A percentile compares a stretch with the other conserved stretches of the same genome.
Conservation (phyloP, 2,797 vertebrate species). For the Poeciliopsis gracilis region DNA sequence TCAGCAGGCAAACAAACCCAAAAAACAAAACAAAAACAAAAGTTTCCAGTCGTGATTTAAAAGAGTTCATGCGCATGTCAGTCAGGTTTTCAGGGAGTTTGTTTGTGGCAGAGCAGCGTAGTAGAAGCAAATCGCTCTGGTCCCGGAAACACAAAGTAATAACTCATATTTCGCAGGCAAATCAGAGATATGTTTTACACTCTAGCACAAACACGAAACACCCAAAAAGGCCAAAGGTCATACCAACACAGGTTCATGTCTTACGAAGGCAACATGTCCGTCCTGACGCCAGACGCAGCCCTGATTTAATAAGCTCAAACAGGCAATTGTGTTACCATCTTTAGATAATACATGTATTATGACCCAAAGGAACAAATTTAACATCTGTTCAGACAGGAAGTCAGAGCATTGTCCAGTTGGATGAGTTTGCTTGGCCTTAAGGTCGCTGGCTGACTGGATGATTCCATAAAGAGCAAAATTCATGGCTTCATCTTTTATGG, state of each 20-base stretch:
- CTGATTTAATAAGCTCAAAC: neutral
- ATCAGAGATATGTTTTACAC: neutral
- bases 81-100: neutral
- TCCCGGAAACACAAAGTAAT: neutral
- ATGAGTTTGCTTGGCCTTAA: neutral
- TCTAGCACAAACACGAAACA: neutral
- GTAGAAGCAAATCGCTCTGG: neutral
- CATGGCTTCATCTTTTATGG: neutral
- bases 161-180: neutral
- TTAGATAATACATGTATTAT: neutral
- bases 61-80: neutral
- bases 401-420: neutral
- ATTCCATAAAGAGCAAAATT: neutral
- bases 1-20: neutral
- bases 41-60: neutral
- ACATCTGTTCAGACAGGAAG: neutral
- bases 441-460: neutral
- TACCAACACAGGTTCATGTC: neutral
- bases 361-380: neutral
- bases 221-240: neutral
- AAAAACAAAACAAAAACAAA: too few species aligned
- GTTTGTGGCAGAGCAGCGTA: neutral
- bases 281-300: neutral
- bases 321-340: neutral
- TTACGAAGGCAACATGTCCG: neutral